Percentiles rank a stretch among this genome's conserved stretches.
phyloP scores from a whole-genome alignment of 2,888 invertebrate genomes.

The Atherix ibis region DNA sequence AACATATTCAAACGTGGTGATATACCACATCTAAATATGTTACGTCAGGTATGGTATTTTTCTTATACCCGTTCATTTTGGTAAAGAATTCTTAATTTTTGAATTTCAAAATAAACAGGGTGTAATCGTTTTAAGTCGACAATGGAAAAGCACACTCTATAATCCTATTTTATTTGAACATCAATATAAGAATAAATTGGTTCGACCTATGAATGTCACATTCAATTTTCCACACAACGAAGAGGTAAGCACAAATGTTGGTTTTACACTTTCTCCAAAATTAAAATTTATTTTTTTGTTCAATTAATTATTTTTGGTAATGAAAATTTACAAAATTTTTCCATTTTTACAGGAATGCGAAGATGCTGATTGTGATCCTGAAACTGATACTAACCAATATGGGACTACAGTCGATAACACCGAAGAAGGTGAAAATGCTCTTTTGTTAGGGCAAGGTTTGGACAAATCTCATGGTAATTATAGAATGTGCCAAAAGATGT shows the following conservation, averaged over 20 bases:
- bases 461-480: background rate
- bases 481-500: background rate
- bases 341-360: conserved; percentile 21
- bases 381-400: conserved; percentile 25
- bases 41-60: conserved; percentile 63
- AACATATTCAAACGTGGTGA: conserved; percentile 67
- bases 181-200: conserved; percentile 69
- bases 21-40: conserved; percentile 71
- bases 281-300: background rate
- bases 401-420: conserved; percentile 27
- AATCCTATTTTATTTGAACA: conserved; percentile 81
- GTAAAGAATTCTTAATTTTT: no score
- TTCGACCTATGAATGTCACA: conserved; percentile 73
- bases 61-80: no score
- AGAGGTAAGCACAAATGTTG: conserved; percentile 43
- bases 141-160: conserved; percentile 93
- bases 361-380: conserved; percentile 30
- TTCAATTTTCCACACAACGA: conserved; percentile 73
- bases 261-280: no score
- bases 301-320: no score
- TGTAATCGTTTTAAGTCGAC: conserved; percentile 86
- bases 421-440: conserved; percentile 35
- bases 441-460: conserved; percentile 29
- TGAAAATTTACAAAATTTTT: background rate
- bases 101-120: no score